Conservation (phyloP, 2,113 vertebrate species). For the Actenoides lindsayi region DNA sequence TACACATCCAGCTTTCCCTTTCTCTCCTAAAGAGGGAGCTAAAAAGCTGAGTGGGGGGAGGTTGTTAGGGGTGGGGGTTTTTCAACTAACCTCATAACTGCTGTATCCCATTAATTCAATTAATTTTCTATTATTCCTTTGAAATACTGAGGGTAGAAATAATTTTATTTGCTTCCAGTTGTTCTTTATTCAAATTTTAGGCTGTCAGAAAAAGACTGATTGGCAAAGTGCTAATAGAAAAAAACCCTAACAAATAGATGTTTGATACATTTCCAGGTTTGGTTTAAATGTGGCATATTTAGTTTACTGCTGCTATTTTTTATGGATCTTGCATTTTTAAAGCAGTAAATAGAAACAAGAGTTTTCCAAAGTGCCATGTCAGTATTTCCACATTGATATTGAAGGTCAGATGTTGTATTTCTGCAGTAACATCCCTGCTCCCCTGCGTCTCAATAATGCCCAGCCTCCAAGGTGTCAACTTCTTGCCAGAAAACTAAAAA, state of each 20-base stretch:
- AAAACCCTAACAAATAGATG: not conserved
- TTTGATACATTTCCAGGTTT: not conserved
- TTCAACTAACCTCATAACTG: not conserved
- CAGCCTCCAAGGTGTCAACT: not conserved
- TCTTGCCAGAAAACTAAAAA: not conserved
- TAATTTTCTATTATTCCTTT: not conserved
- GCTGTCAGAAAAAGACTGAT: not conserved
- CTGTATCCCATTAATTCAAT: not conserved
- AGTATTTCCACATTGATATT: not conserved
- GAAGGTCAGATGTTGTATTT: not conserved
- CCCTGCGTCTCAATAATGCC: not conserved
- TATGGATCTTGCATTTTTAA: not conserved
- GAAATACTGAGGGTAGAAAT: not conserved
- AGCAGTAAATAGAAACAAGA: not conserved
- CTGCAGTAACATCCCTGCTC: not conserved
- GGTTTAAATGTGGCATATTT: not conserved
- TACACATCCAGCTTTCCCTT: not conserved
- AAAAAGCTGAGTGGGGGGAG: not conserved
- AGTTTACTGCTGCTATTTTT: not conserved
- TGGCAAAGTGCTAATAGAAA: not conserved
- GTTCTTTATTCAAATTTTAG: not conserved
- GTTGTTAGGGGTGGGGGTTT: not conserved
- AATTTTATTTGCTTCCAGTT: not conserved
- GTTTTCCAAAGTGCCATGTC: not conserved
- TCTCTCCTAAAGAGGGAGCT: slow-evolving; percentile 12